Base-by-base conservation (phyloP, 2,888 invertebrate species). In the Aspidiotus rigidus region DNA sequence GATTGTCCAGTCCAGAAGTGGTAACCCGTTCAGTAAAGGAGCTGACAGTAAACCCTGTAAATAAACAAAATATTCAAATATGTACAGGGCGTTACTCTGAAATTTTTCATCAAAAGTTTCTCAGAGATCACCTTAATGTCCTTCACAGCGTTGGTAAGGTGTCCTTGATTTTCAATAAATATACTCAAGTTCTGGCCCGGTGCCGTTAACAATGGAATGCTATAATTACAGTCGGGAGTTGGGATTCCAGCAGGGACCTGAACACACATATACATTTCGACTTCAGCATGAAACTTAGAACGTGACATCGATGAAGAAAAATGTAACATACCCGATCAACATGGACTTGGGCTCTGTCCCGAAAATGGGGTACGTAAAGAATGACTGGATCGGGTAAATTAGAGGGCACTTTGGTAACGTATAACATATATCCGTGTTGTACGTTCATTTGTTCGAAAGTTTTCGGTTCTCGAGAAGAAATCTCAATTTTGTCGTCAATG, bases 91-190 rank as follows among this genome's bases (percentile, higher is more conserved):
- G 28, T 28, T 28, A 28, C 28, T 5, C 28, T 28, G 28, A 28
- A 28, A 28, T 28, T 28, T 5, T 28, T 28, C 28, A 5, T 28
- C 5, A 28, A 28, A 28, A 28, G 1, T 28, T 28, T 28, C 28
- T 28, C 5, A 28, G 5, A 28, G 28, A 5, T 28, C 28, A 28
- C 28, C 28, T 28, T 28, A 28, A 28, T 28, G 28, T 28, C 28
- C 28, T 28, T 28, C 28, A 5, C 28, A 28, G 28, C 28, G 28
- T 28, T 3, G 1, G 28, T 28, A 28, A 28, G 28, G 28, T 28
- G 82, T 10, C 93, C 94, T 80, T 89, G 89, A 77, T 89, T 91
- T 79, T 94, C 93, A 0, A 82, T 81, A 15, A 82, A 73, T 57
- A 82, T 75, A 72, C 76, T 75, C 11, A 81, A 72, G 13, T 71